These are phyloP conservation scores for Sorex maritimensis DNA, from an alignment of 2,797 vertebrate species.

Conservation along the genomic window DNA sequence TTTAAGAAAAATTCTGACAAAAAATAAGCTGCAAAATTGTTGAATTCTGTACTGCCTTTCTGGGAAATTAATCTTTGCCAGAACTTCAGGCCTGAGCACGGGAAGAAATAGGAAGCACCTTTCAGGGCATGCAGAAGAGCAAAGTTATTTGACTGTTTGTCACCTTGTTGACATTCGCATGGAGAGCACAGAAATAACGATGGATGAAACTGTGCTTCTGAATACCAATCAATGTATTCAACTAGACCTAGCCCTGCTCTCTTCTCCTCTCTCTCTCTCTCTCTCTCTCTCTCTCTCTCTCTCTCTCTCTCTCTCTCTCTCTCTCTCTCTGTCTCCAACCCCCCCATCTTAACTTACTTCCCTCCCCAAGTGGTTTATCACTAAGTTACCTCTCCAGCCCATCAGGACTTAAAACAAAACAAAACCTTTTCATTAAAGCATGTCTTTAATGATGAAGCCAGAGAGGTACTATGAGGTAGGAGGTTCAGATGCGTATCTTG, in stretches of 20 bases:
- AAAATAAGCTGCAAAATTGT: background rate
- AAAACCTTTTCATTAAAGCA: background rate
- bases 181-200: background rate
- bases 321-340: too few species aligned
- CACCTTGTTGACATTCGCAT: background rate
- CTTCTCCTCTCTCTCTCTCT: too few species aligned
- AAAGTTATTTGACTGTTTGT: background rate
- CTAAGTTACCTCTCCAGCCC: too few species aligned
- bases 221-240: too few species aligned
- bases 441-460: background rate
- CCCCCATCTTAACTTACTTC: too few species aligned
- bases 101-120: background rate
- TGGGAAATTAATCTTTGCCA: rapidly evolving
- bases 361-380: too few species aligned
- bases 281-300: too few species aligned
- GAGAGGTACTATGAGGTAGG: too few species aligned
- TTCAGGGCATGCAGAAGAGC: background rate
- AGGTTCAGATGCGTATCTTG: too few species aligned
- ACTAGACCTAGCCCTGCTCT: too few species aligned
- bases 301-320: too few species aligned
- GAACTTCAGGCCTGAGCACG: background rate
- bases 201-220: background rate
- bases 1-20: background rate
- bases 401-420: background rate
- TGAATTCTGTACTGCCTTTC: background rate